phyloP scores from a whole-genome alignment of 2,888 invertebrate genomes.

The Scaptomyza parva region DNA sequence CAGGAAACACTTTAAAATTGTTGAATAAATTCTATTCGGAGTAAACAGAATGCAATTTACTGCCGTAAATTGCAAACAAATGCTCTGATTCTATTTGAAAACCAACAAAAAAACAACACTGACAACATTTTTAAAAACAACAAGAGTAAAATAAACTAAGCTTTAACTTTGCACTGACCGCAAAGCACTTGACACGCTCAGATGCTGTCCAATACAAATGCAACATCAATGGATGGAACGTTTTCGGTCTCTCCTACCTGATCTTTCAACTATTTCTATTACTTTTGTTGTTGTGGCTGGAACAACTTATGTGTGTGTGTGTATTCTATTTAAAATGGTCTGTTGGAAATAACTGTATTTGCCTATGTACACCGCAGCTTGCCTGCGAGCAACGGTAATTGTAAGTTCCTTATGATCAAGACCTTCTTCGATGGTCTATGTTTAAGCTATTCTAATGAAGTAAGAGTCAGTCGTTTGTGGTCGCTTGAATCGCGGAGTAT shows the following conservation, averaged over 20 bases:
- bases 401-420: no score
- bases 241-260: background rate
- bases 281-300: background rate
- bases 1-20: conserved; percentile 50
- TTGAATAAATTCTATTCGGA: conserved; percentile 38
- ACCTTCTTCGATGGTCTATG: no score
- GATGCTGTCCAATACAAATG: conserved; percentile 69
- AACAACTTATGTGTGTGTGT: conserved; percentile 10
- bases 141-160: conserved; percentile 44
- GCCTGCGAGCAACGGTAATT: no score
- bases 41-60: conserved; percentile 56
- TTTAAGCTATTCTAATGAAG: no score
- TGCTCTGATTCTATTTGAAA: conserved; percentile 70
- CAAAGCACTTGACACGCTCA: conserved; percentile 77
- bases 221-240: conserved; percentile 39
- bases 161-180: conserved; percentile 59
- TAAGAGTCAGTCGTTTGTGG: no score
- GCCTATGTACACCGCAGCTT: no score
- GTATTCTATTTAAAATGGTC: no score
- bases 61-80: conserved; percentile 70
- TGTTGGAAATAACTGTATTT: no score
- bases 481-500: no score
- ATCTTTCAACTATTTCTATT: background rate
- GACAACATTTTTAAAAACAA: conserved; percentile 11
- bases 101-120: conserved; percentile 36